phyloP scores from a whole-genome alignment of 1,140 invertebrate species.

The Leptonema lineaticorne region DNA sequence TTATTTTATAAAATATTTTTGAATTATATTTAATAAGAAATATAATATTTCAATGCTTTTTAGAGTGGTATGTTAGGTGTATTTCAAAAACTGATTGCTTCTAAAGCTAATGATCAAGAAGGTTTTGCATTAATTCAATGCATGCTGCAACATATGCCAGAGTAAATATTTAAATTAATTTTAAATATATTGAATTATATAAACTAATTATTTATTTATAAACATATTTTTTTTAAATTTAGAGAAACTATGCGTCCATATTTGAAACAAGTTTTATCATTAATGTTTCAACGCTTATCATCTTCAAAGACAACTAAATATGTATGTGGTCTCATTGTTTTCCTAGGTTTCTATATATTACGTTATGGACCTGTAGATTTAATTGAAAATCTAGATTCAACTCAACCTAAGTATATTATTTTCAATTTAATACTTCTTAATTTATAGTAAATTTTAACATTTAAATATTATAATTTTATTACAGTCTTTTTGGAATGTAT shows the following conservation, averaged over 20 bases:
- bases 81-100: conserved; percentile 95
- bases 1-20: neutral
- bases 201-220: neutral
- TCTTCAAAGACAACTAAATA: conserved; percentile 94
- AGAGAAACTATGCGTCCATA: conserved; percentile 70
- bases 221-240: conserved; percentile 46
- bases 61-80: conserved; percentile 87
- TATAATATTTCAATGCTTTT: conserved; percentile 43
- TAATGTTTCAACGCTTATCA: conserved; percentile 89
- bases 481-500: conserved; percentile 93
- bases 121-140: conserved; percentile 89
- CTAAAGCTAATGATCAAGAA: conserved; percentile 94
- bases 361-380: conserved; percentile 74
- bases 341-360: conserved; percentile 83
- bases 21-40: conserved; percentile 45
- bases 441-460: neutral
- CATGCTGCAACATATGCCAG: conserved; percentile 73
- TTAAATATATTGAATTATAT: neutral
- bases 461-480: conserved; percentile 41
- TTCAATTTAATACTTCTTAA: neutral
- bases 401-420: conserved; percentile 76
- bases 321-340: conserved; percentile 84
- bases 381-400: conserved; percentile 77
- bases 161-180: conserved; percentile 43
- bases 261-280: conserved; percentile 85